Percentiles rank a stretch among this genome's conserved stretches.
These are phyloP conservation scores for Pemphredon lugubris DNA, from an alignment of 2,888 invertebrate genomes.

Conservation along the genomic window DNA sequence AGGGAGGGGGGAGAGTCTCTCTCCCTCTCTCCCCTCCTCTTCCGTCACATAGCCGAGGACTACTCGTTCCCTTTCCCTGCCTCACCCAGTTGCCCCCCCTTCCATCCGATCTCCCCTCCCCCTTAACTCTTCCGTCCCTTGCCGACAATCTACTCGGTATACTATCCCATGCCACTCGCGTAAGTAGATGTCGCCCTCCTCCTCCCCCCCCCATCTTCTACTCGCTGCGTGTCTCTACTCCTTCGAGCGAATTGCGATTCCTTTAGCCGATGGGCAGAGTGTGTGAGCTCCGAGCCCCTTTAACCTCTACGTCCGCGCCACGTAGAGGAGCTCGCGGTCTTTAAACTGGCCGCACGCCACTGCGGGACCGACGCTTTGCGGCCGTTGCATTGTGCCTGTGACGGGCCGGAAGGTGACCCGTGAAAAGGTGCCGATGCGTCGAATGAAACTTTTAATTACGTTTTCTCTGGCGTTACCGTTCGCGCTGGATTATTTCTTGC, in stretches of 20 bases:
- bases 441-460: neutral
- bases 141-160: too few relatives aligned
- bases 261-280: constrained; percentile 31
- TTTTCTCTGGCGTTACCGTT: neutral
- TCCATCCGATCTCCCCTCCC: neutral
- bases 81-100: neutral
- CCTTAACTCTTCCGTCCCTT: neutral
- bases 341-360: constrained; percentile 55
- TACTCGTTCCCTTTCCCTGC: too few relatives aligned
- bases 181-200: too few relatives aligned
- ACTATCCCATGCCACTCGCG: too few relatives aligned
- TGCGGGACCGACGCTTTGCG: constrained; percentile 19
- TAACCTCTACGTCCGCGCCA: constrained; percentile 40
- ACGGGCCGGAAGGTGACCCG: neutral
- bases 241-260: constrained; percentile 25
- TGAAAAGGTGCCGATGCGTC: neutral
- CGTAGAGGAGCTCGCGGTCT: constrained; percentile 33
- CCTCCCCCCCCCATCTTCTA: neutral
- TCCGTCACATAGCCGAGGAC: too few relatives aligned
- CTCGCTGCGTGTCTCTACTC: neutral
- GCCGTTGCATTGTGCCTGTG: neutral
- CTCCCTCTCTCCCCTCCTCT: neutral
- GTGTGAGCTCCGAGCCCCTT: constrained; percentile 37
- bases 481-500: neutral
- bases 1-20: constrained; percentile 22